Percentiles rank a stretch among this genome's conserved stretches.
These are phyloP conservation scores for Drosophila subquinaria DNA, from an alignment of 2,888 invertebrate species.

Conservation along the genomic window DNA sequence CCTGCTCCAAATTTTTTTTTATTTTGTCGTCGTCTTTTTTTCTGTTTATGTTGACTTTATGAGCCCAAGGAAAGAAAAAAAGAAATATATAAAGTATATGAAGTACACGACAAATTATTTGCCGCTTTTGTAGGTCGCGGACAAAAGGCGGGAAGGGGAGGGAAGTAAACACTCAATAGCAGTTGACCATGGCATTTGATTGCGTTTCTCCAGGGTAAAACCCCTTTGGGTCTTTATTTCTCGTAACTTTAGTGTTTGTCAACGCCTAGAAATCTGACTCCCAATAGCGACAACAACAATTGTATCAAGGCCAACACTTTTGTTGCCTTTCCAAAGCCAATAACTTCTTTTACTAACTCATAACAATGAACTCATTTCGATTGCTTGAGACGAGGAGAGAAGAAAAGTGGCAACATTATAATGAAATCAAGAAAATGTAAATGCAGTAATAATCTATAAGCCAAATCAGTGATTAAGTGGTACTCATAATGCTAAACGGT, in stretches of 20 bases:
- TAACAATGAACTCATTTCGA: slow-evolving; percentile 8
- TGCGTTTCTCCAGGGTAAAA: slow-evolving; percentile 45
- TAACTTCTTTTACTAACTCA: neutral
- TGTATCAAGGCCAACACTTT: slow-evolving; percentile 12
- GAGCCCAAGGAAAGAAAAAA: slow-evolving; percentile 42
- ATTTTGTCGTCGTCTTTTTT: slow-evolving; percentile 14
- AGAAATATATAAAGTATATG: slow-evolving; percentile 25
- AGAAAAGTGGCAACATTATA: neutral
- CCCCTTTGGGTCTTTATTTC: slow-evolving; percentile 31
- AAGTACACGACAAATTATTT: slow-evolving; percentile 69
- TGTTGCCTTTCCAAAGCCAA: neutral
- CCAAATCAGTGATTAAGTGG: neutral
- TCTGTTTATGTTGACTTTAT: slow-evolving; percentile 52
- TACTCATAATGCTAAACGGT: neutral
- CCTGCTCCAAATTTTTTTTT: slow-evolving; percentile 53
- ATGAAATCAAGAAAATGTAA: neutral
- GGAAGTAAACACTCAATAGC: slow-evolving; percentile 43
- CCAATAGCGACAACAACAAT: slow-evolving; percentile 23
- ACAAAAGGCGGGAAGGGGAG: neutral
- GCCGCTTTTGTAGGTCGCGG: slow-evolving; percentile 52
- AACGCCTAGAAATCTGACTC: slow-evolving; percentile 31
- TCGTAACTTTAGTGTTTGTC: neutral
- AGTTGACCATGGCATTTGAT: slow-evolving; percentile 64
- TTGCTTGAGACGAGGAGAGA: neutral
- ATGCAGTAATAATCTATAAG: neutral